These are phyloP conservation scores for Aricia artaxerxes DNA, from an alignment of 2,888 invertebrate genomes.

Conservation along the genomic window DNA sequence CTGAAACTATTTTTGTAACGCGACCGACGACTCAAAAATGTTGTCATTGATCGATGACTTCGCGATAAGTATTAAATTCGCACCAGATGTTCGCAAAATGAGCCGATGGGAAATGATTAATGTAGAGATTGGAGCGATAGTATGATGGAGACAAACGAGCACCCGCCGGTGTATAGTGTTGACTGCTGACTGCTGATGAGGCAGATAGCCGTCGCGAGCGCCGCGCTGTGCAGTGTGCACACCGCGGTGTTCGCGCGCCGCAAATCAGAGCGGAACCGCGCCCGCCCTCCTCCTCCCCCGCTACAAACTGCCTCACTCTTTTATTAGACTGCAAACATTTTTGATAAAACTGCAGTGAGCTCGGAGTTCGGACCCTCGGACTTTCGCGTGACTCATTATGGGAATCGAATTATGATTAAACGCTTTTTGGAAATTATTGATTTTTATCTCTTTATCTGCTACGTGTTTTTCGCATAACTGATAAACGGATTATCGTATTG, in stretches of 20 bases:
- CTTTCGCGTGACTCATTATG: background rate
- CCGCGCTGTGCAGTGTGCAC: background rate
- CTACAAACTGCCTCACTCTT: background rate
- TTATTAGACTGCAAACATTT: background rate
- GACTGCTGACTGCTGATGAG: background rate
- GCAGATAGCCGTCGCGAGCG: background rate
- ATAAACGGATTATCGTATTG: background rate
- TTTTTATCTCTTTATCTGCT: background rate
- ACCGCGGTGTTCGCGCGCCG: slow-evolving; percentile 30
- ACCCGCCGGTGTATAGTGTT: background rate
- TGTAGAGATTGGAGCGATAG: background rate
- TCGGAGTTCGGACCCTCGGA: background rate
- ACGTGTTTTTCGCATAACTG: background rate
- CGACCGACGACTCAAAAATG: background rate
- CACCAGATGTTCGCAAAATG: background rate
- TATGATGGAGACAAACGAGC: background rate
- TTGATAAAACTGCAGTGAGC: background rate
- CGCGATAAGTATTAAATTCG: background rate
- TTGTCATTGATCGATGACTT: background rate
- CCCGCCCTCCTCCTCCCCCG: slow-evolving; percentile 26
- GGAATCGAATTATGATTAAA: background rate
- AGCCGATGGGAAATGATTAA: background rate
- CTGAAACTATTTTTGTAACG: background rate
- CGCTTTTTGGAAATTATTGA: background rate
- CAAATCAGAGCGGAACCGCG: slow-evolving; percentile 43